These are phyloP conservation scores for Oscheius sp. DNA, from an alignment of 2,888 invertebrate genomes.

Conservation along the genomic window DNA sequence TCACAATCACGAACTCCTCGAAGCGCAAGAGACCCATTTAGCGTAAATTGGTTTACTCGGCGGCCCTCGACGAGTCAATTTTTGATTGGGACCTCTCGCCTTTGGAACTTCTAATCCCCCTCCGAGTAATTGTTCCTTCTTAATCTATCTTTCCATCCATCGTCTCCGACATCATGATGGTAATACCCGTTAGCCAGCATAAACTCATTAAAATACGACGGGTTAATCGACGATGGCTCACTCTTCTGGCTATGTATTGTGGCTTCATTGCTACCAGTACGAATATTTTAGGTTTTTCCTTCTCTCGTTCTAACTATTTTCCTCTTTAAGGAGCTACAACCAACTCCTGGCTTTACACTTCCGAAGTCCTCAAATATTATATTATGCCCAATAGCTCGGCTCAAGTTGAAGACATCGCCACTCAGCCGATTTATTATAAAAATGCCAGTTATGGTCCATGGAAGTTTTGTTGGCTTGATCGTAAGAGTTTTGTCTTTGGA, in stretches of 20 bases:
- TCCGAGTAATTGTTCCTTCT: no score
- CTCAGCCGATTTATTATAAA: conserved; percentile 57
- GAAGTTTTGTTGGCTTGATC: conserved; percentile 68
- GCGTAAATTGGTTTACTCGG: conserved; percentile 24
- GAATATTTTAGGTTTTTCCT: conserved; percentile 33
- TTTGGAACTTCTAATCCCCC: neutral
- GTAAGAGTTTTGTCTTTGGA: conserved; percentile 43
- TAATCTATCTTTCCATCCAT: no score
- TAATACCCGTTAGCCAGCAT: conserved; percentile 67
- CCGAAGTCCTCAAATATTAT: conserved; percentile 68
- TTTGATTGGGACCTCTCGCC: conserved; percentile 16
- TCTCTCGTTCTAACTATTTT: neutral
- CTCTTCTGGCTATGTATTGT: conserved; percentile 53
- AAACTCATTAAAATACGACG: conserved; percentile 66
- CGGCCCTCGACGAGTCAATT: conserved; percentile 19
- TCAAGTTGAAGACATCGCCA: conserved; percentile 48
- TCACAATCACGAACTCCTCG: neutral
- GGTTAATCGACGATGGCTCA: conserved; percentile 57
- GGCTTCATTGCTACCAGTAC: conserved; percentile 52
- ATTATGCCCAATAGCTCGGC: conserved; percentile 62
- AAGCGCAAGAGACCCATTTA: neutral
- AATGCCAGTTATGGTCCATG: conserved; percentile 70
- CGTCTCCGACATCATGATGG: conserved; percentile 65
- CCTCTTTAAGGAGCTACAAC: conserved; percentile 66
- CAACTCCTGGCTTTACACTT: conserved; percentile 69